Percentiles rank a stretch among this genome's conserved stretches.
Conservation (phyloP, 2,888 invertebrate genomes). For the Cephus rjabovi region DNA sequence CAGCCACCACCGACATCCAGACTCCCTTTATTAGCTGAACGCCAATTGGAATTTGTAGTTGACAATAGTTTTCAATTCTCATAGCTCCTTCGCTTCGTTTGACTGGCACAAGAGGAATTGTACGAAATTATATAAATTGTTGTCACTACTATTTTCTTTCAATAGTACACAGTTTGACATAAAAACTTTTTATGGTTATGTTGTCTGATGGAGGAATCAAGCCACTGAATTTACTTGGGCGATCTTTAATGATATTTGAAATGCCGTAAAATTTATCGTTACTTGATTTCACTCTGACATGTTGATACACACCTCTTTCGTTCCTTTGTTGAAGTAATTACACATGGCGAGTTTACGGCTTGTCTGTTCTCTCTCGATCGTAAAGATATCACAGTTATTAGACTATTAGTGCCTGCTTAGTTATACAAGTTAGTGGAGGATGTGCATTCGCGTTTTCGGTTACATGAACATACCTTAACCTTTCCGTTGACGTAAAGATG, state of each 20-base stretch:
- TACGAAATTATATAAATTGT: neutral
- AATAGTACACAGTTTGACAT: neutral
- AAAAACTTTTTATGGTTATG: neutral
- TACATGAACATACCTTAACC: neutral
- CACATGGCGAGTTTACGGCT: neutral
- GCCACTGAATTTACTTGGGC: neutral
- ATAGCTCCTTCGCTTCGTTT: neutral
- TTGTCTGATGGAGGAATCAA: neutral
- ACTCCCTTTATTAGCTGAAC: neutral
- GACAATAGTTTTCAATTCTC: neutral
- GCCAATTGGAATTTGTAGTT: neutral
- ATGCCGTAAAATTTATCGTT: neutral
- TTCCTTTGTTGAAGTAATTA: neutral
- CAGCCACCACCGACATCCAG: constrained; percentile 3
- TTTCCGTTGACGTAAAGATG: neutral
- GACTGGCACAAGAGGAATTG: neutral
- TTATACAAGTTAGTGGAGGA: neutral
- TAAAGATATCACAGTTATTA: neutral
- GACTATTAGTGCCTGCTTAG: neutral
- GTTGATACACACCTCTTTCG: neutral
- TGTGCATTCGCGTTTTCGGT: neutral
- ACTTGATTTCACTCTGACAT: neutral
- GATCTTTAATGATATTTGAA: neutral
- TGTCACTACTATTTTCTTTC: neutral
- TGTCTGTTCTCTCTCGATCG: neutral